These are phyloP conservation scores for Myzus persicae DNA, from an alignment of 1,140 invertebrate species.

Conservation along the genomic window DNA sequence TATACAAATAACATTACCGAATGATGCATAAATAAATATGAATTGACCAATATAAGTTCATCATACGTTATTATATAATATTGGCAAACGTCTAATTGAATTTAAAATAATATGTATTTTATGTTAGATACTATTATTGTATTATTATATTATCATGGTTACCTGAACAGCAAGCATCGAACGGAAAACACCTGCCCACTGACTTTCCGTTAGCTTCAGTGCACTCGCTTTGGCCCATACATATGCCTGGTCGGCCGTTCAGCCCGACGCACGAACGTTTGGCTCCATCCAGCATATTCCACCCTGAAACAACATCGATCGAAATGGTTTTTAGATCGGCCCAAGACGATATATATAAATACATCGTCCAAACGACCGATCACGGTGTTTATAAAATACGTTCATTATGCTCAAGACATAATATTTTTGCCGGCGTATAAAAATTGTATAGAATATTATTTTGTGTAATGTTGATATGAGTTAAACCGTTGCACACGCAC, in stretches of 20 bases:
- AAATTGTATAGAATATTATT: too few species aligned
- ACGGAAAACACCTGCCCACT: constrained; percentile 48
- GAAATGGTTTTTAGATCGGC: neutral
- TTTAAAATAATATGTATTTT: neutral
- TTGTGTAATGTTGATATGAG: too few species aligned
- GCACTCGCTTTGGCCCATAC: constrained; percentile 25
- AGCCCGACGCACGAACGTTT: constrained; percentile 30
- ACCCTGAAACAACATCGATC: neutral
- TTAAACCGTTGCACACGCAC: neutral
- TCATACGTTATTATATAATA: neutral
- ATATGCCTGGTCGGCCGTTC: neutral
- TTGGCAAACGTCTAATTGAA: neutral
- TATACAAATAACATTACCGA: neutral
- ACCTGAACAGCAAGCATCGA: constrained; percentile 44
- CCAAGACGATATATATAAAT: neutral
- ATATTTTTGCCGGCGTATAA: too few species aligned
- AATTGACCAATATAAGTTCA: neutral
- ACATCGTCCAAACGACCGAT: too few species aligned
- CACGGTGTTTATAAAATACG: neutral
- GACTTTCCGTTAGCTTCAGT: constrained; percentile 25
- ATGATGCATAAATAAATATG: neutral
- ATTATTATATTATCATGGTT: too few species aligned
- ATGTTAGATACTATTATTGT: neutral
- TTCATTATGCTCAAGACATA: too few species aligned
- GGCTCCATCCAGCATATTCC: constrained; percentile 29